A percentile compares a stretch with the other conserved stretches of the same genome.
These are phyloP conservation scores for Megathymus violae DNA, from an alignment of 1,140 invertebrate species.

Conservation along the genomic window DNA sequence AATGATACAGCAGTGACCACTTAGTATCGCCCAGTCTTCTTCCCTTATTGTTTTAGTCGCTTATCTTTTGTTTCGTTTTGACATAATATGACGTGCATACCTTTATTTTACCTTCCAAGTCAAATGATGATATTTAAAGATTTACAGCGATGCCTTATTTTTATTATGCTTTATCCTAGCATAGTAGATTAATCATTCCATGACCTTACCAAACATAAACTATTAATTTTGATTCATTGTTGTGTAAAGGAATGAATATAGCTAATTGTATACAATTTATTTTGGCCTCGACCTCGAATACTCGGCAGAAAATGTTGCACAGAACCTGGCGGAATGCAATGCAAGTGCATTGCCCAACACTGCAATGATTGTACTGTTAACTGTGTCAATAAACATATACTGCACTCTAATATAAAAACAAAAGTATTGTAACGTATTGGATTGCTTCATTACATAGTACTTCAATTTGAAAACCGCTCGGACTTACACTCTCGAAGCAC, in stretches of 20 bases:
- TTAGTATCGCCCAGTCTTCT: too few species aligned
- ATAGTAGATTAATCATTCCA: too few species aligned
- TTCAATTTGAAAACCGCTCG: neutral
- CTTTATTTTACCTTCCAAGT: too few species aligned
- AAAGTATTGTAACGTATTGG: neutral
- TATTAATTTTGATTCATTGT: neutral
- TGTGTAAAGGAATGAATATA: neutral
- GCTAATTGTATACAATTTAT: neutral
- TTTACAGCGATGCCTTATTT: too few species aligned
- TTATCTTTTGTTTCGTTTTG: too few species aligned
- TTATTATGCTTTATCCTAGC: too few species aligned
- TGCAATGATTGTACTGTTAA: neutral
- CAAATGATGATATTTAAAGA: too few species aligned
- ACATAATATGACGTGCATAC: too few species aligned
- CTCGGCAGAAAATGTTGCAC: conserved; percentile 6
- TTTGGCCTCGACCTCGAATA: conserved; percentile 12
- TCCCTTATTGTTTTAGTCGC: too few species aligned
- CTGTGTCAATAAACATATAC: conserved; percentile 4
- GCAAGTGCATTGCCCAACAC: conserved; percentile 2
- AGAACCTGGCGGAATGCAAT: conserved; percentile 9
- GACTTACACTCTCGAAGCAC: too few species aligned
- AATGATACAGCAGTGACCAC: too few species aligned
- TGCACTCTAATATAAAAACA: neutral
- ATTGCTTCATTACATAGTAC: neutral
- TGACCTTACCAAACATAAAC: neutral